phyloP scores from a whole-genome alignment of 2,888 invertebrate species.

The Plagodis dolabraria region DNA sequence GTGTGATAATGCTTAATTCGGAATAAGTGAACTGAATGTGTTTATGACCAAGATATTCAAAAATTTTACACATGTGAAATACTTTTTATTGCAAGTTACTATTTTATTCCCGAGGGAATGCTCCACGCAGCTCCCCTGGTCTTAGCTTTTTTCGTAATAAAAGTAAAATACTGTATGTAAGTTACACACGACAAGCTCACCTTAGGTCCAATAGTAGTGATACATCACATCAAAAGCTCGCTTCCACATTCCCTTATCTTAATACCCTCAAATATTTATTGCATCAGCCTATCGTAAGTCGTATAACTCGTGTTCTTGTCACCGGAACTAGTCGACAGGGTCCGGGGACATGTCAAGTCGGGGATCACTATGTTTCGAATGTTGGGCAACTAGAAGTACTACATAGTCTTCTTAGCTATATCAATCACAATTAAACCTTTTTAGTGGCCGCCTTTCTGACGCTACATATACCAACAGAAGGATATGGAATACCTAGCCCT shows the following conservation, averaged over 20 bases:
- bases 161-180: too few species aligned
- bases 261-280: constrained; percentile 55
- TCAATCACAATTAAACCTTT: not conserved
- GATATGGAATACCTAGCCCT: too few species aligned
- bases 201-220: not conserved
- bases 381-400: not conserved
- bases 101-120: too few species aligned
- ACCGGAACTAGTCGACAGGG: constrained; percentile 35
- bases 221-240: constrained; percentile 19
- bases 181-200: not conserved
- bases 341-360: constrained; percentile 28
- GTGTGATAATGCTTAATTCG: too few species aligned
- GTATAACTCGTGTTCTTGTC: constrained; percentile 52
- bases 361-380: constrained; percentile 6
- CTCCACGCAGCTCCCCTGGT: too few species aligned
- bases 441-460: too few species aligned
- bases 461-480: too few species aligned
- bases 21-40: too few species aligned
- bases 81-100: too few species aligned
- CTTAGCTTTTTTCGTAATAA: too few species aligned
- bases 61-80: too few species aligned
- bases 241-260: constrained; percentile 50
- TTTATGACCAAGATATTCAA: too few species aligned
- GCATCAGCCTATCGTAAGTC: constrained; percentile 59
- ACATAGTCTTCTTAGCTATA: not conserved